Percentiles rank a stretch among this genome's conserved stretches.
These are phyloP conservation scores for Yponomeuta cagnagella DNA, from an alignment of 2,888 invertebrate species.

Conservation along the genomic window DNA sequence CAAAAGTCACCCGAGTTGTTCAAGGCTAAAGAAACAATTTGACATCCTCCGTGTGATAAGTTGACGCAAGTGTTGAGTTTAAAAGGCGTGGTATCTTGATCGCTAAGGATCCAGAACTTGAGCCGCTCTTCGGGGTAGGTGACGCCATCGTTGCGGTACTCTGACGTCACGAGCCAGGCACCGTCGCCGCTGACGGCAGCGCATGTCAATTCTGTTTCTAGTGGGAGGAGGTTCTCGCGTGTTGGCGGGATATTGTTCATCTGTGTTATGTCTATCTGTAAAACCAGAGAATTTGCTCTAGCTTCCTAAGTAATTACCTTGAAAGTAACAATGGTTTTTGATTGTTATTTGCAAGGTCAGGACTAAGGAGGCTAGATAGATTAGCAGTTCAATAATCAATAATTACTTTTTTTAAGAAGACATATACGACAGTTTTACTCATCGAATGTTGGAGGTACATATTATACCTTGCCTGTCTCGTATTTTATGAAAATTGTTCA, in stretches of 20 bases:
- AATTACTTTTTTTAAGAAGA: too few relatives aligned
- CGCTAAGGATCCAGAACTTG: slow-evolving; percentile 53
- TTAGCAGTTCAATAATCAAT: too few relatives aligned
- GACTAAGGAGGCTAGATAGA: too few relatives aligned
- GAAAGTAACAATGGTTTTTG: too few relatives aligned
- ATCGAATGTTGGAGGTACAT: too few relatives aligned
- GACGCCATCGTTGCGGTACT: slow-evolving; percentile 61
- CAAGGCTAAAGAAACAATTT: slow-evolving; percentile 51
- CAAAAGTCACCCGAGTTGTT: slow-evolving; percentile 55
- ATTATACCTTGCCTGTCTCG: too few relatives aligned
- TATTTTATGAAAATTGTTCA: too few relatives aligned
- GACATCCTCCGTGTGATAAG: slow-evolving; percentile 61
- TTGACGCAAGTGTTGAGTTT: slow-evolving; percentile 59
- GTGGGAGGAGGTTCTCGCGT: slow-evolving; percentile 55
- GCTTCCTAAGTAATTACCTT: too few relatives aligned
- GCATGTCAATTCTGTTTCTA: slow-evolving; percentile 64
- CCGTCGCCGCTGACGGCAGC: slow-evolving; percentile 56
- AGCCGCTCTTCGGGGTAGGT: slow-evolving; percentile 61
- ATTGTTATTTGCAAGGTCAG: too few relatives aligned
- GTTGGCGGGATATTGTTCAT: slow-evolving; percentile 58
- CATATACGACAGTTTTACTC: too few relatives aligned
- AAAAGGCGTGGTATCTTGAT: slow-evolving; percentile 42
- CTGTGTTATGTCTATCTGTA: slow-evolving; percentile 65
- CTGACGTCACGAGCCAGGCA: slow-evolving; percentile 60
- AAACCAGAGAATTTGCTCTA: slow-evolving; percentile 19